A percentile compares a stretch with the other conserved stretches of the same genome.
Conservation (phyloP, 2,797 vertebrate genomes). For the Pantherophis alleghaniensis region DNA sequence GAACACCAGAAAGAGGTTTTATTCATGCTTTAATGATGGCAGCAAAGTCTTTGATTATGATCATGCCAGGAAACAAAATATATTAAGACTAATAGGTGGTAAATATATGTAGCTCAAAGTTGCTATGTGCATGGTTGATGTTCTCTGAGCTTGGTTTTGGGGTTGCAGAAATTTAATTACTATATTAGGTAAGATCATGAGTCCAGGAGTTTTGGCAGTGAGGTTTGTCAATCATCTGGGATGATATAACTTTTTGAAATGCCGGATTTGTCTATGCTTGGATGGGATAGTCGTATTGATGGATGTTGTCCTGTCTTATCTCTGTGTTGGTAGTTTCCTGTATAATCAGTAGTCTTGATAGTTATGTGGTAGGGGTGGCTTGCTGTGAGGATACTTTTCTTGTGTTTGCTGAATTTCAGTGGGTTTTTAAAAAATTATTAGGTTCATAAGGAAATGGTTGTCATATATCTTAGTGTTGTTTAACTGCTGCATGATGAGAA, state of each 20-base stretch:
- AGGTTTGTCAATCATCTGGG: background rate
- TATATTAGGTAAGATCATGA: background rate
- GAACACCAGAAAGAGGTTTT: background rate
- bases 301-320: background rate
- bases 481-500: background rate
- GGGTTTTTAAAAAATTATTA: background rate
- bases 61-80: background rate
- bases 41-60: background rate
- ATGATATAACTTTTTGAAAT: background rate
- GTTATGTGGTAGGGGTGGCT: background rate
- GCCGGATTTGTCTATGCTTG: background rate
- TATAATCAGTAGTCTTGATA: background rate
- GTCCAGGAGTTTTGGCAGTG: background rate
- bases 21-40: background rate
- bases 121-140: background rate
- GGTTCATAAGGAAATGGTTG: background rate
- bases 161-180: background rate
- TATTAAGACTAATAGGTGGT: background rate
- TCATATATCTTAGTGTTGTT: background rate
- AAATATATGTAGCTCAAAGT: background rate
- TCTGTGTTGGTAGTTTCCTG: background rate
- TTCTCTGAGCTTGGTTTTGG: background rate
- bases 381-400: background rate
- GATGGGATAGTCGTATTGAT: background rate
- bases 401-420: background rate